phyloP scores from a whole-genome alignment of 2,888 invertebrate genomes.

The Oegoconia quadripuncta region DNA sequence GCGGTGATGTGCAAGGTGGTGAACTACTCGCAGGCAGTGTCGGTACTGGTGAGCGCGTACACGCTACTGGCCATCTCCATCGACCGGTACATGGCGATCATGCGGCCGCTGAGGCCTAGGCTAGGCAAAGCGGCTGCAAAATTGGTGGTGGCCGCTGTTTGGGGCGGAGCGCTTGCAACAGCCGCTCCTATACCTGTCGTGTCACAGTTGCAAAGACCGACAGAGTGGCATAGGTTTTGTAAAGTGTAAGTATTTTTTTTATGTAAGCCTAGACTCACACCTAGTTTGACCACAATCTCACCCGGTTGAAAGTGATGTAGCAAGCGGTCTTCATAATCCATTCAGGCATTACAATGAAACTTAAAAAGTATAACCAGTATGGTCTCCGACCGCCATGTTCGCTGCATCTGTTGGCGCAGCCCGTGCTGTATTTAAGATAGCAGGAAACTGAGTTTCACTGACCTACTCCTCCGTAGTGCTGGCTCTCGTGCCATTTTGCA shows the following conservation, averaged over 20 bases:
- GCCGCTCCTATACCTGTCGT: slow-evolving; percentile 90
- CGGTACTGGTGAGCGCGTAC: slow-evolving; percentile 92
- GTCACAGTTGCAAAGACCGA: slow-evolving; percentile 83
- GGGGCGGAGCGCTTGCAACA: slow-evolving; percentile 87
- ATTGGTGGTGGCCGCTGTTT: slow-evolving; percentile 84
- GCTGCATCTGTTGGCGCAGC: too few relatives aligned
- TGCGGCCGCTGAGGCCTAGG: slow-evolving; percentile 91
- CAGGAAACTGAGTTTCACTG: too few relatives aligned
- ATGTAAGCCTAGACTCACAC: too few relatives aligned
- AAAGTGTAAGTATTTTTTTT: slow-evolving; percentile 76
- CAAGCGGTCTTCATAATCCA: too few relatives aligned
- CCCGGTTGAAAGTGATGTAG: too few relatives aligned
- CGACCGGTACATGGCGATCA: slow-evolving; percentile 93
- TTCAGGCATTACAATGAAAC: too few relatives aligned
- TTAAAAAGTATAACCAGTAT: too few relatives aligned
- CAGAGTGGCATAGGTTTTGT: slow-evolving; percentile 80
- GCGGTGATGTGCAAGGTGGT: slow-evolving; percentile 88
- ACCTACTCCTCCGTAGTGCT: too few relatives aligned
- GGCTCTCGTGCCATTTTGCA: too few relatives aligned
- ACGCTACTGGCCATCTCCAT: slow-evolving; percentile 94
- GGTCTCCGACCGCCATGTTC: too few relatives aligned
- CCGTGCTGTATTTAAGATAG: too few relatives aligned
- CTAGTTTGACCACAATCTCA: too few relatives aligned
- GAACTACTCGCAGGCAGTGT: slow-evolving; percentile 89
- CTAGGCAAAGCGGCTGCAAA: slow-evolving; percentile 86